Evolutionary conservation across 2,797 vertebrate genomes (phyloP).

Genomic region (Fundulus diaphanus): DNA sequence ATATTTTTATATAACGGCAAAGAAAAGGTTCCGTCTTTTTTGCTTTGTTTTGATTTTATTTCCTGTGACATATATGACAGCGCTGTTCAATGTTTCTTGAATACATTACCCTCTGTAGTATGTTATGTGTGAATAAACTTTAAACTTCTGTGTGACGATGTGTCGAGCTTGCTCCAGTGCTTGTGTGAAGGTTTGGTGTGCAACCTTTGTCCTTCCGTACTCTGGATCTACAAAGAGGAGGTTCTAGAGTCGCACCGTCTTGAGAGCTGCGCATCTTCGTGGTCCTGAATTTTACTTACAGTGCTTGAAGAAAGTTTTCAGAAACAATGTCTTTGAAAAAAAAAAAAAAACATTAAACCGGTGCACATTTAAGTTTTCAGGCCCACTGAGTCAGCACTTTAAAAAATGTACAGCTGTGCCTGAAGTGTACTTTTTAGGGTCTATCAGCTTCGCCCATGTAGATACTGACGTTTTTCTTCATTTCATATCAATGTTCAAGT

Average conservation of each 20-base stretch:
- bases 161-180: background rate
- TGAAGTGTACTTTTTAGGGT: too few relatives aligned
- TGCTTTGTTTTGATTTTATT: conserved; percentile 67
- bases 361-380: too few relatives aligned
- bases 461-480: too few relatives aligned
- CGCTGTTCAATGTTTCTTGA: conserved; percentile 91
- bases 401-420: too few relatives aligned
- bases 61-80: conserved; percentile 84
- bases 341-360: too few relatives aligned
- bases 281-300: background rate
- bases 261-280: too few relatives aligned
- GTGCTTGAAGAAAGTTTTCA: too few relatives aligned
- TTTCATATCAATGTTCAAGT: too few relatives aligned
- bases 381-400: too few relatives aligned
- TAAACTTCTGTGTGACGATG: conserved; percentile 68
- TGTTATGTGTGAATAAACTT: conserved; percentile 95
- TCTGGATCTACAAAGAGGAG: background rate
- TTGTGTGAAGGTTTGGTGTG: background rate
- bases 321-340: background rate
- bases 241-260: background rate
- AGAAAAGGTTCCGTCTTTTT: conserved; percentile 84
- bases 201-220: background rate
- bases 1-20: conserved; percentile 98
- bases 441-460: too few relatives aligned
- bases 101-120: conserved; percentile 94